These are phyloP conservation scores for Danaus chrysippus DNA, from an alignment of 2,888 invertebrate species.

Conservation along the genomic window DNA sequence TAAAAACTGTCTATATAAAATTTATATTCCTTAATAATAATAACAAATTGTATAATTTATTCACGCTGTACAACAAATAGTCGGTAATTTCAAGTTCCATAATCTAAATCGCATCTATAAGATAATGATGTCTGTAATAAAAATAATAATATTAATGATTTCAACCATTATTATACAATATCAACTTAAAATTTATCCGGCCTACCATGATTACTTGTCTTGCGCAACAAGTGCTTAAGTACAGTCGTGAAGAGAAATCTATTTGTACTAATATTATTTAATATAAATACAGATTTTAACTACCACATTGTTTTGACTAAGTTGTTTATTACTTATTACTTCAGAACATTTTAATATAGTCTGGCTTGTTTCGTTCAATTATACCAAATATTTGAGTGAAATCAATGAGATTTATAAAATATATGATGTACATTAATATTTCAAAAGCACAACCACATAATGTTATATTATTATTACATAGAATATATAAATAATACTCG, in stretches of 20 bases:
- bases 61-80: background rate
- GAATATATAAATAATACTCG: constrained; percentile 14
- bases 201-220: constrained; percentile 60
- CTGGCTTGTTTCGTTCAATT: too few relatives aligned
- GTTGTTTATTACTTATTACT: too few relatives aligned
- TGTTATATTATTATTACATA: constrained; percentile 5
- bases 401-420: too few relatives aligned
- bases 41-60: background rate
- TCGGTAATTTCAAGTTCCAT: constrained; percentile 1
- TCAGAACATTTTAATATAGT: too few relatives aligned
- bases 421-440: background rate
- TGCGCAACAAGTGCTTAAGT: constrained; percentile 44
- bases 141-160: constrained; percentile 32
- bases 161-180: constrained; percentile 43
- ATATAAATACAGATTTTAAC: background rate
- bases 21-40: background rate
- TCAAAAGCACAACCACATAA: background rate
- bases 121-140: constrained; percentile 22
- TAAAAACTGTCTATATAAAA: background rate
- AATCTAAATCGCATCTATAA: constrained; percentile 9
- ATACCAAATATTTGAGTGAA: too few relatives aligned
- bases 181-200: constrained; percentile 50
- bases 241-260: constrained; percentile 37
- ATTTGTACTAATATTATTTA: constrained; percentile 6
- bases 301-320: background rate